Evolutionary conservation across 2,113 vertebrate species (phyloP).

Genomic region (Hepsetus odoe): DNA sequence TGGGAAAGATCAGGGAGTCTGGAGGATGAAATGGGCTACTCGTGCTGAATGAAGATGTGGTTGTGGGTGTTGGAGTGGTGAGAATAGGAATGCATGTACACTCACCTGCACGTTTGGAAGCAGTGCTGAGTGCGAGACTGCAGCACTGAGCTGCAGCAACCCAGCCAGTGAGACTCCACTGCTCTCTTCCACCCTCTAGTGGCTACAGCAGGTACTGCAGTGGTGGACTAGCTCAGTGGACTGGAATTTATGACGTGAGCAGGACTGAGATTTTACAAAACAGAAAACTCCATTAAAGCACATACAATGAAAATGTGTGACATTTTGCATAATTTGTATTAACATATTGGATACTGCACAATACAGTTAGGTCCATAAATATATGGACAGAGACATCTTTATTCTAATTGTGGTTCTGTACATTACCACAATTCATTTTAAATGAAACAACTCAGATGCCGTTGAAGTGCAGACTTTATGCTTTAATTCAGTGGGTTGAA

Average conservation of each 20-base stretch:
- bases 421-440: too few species aligned
- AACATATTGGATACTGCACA: too few species aligned
- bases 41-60: slow-evolving; percentile 19
- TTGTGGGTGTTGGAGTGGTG: not conserved
- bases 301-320: too few species aligned
- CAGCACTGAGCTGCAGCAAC: slow-evolving; percentile 28
- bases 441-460: too few species aligned
- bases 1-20: not conserved
- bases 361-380: too few species aligned
- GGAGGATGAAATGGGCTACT: not conserved
- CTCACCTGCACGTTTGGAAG: slow-evolving; percentile 35
- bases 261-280: not conserved
- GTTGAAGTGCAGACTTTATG: too few species aligned
- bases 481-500: too few species aligned
- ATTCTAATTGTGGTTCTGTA: too few species aligned
- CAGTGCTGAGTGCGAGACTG: not conserved
- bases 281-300: too few species aligned
- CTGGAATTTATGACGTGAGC: not conserved
- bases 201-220: slow-evolving; percentile 8
- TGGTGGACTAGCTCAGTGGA: slow-evolving; percentile 16
- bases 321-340: too few species aligned
- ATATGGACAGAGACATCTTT: too few species aligned
- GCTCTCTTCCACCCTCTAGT: slow-evolving; percentile 11
- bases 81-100: slow-evolving; percentile 16
- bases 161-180: not conserved